Conservation (phyloP, 2,113 vertebrate species). For the Dryoscopus gambensis region DNA sequence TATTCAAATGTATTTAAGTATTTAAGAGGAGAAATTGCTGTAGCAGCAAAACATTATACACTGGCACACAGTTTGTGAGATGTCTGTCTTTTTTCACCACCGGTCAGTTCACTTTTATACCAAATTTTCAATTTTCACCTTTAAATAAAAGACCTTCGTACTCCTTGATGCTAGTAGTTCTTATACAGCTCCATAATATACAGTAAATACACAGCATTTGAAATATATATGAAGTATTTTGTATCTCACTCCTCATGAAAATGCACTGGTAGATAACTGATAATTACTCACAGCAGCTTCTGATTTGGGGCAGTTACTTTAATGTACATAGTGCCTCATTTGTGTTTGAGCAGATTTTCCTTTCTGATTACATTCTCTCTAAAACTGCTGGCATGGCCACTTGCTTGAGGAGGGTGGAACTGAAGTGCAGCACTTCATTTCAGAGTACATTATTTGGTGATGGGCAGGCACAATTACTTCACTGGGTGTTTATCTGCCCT, state of each 20-base stretch:
- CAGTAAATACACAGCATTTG: background rate
- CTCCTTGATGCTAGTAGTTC: background rate
- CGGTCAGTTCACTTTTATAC: background rate
- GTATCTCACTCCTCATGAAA: background rate
- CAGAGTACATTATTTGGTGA: background rate
- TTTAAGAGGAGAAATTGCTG: background rate
- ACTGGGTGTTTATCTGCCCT: background rate
- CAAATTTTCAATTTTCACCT: background rate
- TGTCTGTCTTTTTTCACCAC: background rate
- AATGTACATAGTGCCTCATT: background rate
- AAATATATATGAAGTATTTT: background rate
- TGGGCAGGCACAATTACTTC: conserved; percentile 33
- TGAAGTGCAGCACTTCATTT: background rate
- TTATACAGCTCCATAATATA: background rate
- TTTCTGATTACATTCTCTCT: background rate
- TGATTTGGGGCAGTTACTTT: background rate
- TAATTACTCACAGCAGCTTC: background rate
- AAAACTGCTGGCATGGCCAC: background rate
- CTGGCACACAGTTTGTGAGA: background rate
- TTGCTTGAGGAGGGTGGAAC: background rate
- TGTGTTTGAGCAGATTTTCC: background rate
- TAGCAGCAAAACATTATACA: background rate
- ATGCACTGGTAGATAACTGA: background rate
- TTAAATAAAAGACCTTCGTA: background rate
- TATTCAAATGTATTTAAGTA: background rate